A percentile compares a stretch with the other conserved stretches of the same genome.
These are phyloP conservation scores for Aplodontia rufa DNA, from an alignment of 2,113 vertebrate genomes.

Conservation along the genomic window DNA sequence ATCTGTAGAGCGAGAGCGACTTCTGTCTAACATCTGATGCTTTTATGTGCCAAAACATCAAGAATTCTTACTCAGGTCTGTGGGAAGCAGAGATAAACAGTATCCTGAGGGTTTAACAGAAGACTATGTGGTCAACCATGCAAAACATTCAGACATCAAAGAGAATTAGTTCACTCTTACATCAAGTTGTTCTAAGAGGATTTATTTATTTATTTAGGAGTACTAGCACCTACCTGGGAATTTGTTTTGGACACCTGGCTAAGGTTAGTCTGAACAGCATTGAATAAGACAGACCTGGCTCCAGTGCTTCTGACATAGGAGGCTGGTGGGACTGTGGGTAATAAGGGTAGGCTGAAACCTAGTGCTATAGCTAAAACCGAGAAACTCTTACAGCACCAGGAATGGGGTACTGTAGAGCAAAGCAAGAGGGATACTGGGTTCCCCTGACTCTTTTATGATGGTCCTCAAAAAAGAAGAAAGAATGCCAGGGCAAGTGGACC, in stretches of 20 bases:
- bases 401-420: neutral
- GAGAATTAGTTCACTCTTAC: neutral
- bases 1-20: neutral
- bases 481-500: neutral
- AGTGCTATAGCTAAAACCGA: neutral
- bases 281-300: neutral
- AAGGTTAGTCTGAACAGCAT: neutral
- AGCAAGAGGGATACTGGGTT: neutral
- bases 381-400: neutral
- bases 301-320: neutral
- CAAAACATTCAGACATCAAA: neutral
- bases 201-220: no score
- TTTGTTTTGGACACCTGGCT: neutral
- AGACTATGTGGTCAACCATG: neutral
- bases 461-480: neutral
- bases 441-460: neutral
- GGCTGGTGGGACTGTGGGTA: neutral
- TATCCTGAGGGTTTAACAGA: neutral
- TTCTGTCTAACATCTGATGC: neutral
- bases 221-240: neutral
- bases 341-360: neutral
- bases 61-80: neutral
- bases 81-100: neutral
- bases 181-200: neutral
- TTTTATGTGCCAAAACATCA: neutral